Conservation (phyloP, 2,113 vertebrate species). For the Chaenocephalus aceratus region DNA sequence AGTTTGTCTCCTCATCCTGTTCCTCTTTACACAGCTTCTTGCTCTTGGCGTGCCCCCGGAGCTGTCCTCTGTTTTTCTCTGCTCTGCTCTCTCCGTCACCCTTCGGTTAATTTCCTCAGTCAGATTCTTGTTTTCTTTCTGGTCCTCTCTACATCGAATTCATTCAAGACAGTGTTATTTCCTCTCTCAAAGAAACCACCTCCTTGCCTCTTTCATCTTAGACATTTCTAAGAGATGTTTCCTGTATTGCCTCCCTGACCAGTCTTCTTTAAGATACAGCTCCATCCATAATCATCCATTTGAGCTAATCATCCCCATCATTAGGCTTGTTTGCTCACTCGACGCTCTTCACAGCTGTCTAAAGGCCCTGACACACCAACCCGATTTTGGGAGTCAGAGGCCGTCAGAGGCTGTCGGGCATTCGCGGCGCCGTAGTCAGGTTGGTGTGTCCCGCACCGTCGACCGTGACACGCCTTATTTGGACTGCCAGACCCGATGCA, state of each 20-base stretch:
- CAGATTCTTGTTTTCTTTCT: constrained; percentile 23
- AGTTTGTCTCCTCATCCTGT: constrained; percentile 42
- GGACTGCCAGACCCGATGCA: too few species aligned
- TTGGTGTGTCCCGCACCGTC: too few species aligned
- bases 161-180: constrained; percentile 36
- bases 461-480: too few species aligned
- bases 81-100: background rate
- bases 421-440: too few species aligned
- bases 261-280: background rate
- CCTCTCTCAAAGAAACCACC: constrained; percentile 20
- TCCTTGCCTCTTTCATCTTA: constrained; percentile 40
- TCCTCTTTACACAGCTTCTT: constrained; percentile 8
- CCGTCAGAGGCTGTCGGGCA: too few species aligned
- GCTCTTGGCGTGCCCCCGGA: background rate
- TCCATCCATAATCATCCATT: constrained; percentile 16
- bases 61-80: background rate
- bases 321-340: constrained; percentile 18
- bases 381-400: too few species aligned
- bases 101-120: background rate
- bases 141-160: background rate
- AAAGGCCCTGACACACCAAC: too few species aligned
- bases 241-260: background rate
- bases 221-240: constrained; percentile 22
- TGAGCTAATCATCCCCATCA: constrained; percentile 9
- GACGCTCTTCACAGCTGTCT: background rate